Evolutionary conservation across 1,140 invertebrate species (phyloP), one percentile per base, ranked within the genome.

Genomic region (Teleopsis dalmanni): DNA sequence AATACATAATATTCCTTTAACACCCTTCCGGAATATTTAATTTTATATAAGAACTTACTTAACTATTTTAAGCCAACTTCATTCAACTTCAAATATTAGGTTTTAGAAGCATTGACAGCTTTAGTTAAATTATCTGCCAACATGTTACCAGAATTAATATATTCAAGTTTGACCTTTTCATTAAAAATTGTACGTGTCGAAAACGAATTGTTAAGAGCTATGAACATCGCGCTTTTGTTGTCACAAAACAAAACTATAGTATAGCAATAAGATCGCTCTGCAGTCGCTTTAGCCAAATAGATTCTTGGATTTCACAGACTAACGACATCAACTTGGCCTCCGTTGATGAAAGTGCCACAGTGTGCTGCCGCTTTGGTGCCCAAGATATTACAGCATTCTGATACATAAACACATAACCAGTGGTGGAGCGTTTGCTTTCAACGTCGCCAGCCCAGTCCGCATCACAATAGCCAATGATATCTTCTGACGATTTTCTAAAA

Each of bases 311-410:
- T 7, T 56, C 52, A 33, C 38, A 48, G 16, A 50, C 50, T 25
- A 65, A 38, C 27, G 59, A 59, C 51, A 71, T 57, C 43, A 62
- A 71, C 37, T 72, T 66, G 1, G 68, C 46, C 47, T 72, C 66
- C 4, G 57, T 58, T 4, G 58, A 58, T 3, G 62, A 70, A 1
- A 65, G 34, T 11, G 64, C 51, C 6, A 65, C 57, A 18, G 52
- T 52, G 3, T 40, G 40, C 48, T 72, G 70, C 41, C 64, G 63
- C 36, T 59, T 61, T 9, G 54, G 62, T 16, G 46, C 37, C 63
- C 61, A 70, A 19, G 56, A 57, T 42, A 67, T 53, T 29, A 55
- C 36, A 21, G 44, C 48, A 16, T 41, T 52, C 34, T 52, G 51
- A 3, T 41, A 35, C 29, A 41, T 47, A 44, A 71, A 71, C 33